Conservation (phyloP, 2,797 vertebrate species). For the Muraenolepis orangiensis region DNA sequence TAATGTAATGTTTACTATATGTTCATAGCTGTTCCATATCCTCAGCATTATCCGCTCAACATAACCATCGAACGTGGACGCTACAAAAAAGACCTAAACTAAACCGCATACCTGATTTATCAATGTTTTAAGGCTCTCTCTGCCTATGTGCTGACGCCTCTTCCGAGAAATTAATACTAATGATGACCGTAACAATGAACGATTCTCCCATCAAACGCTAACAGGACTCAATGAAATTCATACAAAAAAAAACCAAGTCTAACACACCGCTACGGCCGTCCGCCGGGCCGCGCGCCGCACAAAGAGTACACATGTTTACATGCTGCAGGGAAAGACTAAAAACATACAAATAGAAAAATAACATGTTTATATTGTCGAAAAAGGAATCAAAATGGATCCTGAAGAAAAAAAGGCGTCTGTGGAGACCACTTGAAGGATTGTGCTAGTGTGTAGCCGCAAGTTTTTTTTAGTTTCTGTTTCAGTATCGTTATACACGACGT, state of each 20-base stretch:
- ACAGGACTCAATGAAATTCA: conserved; percentile 42
- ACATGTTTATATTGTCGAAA: conserved; percentile 55
- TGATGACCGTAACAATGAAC: background rate
- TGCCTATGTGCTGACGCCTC: background rate
- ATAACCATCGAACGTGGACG: background rate
- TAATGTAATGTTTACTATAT: background rate
- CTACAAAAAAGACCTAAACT: background rate
- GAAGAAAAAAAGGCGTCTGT: conserved; percentile 52
- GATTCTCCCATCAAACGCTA: conserved; percentile 13
- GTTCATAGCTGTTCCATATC: background rate
- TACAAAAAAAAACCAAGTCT: conserved; percentile 28
- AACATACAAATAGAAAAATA: conserved; percentile 61
- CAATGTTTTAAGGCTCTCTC: background rate
- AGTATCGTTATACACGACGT: no score
- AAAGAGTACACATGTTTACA: conserved; percentile 45
- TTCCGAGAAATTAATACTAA: background rate
- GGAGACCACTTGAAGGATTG: background rate
- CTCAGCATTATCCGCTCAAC: conserved; percentile 31
- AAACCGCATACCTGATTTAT: background rate
- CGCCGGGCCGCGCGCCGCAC: conserved; percentile 23
- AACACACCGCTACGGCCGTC: conserved; percentile 1
- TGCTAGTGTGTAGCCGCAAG: no score
- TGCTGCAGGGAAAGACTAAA: conserved; percentile 44
- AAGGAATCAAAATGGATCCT: conserved; percentile 51
- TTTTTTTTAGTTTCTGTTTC: no score